Evolutionary conservation across 2,113 vertebrate genomes (phyloP).

Genomic region (Calyptommatus sinebrachiatus): DNA sequence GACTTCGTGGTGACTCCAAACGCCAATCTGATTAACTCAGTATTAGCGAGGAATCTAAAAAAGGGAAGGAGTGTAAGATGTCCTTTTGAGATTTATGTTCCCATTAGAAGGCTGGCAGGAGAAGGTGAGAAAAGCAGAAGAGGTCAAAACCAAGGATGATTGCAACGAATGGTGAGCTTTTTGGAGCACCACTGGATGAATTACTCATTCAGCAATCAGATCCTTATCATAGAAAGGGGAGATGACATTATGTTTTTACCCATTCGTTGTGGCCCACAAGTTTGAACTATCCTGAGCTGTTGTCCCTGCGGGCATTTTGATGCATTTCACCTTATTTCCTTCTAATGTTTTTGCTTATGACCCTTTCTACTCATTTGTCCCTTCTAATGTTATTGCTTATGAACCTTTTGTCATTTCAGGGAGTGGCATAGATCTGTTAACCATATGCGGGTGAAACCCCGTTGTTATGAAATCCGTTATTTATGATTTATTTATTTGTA

Average conservation of each 20-base stretch:
- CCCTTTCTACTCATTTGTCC: too few species aligned
- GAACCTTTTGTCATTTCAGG: too few species aligned
- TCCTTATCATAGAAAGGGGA: neutral
- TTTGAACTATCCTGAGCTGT: neutral
- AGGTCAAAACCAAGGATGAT: conserved; percentile 71
- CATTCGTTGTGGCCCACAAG: neutral
- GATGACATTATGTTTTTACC: neutral
- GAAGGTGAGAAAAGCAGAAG: conserved; percentile 77
- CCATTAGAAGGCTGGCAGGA: conserved; percentile 75
- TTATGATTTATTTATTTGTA: too few species aligned
- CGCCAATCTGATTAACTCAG: conserved; percentile 79
- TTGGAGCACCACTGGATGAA: conserved; percentile 38
- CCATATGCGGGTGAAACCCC: too few species aligned
- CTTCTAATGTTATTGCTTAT: neutral
- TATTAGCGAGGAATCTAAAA: conserved; percentile 54
- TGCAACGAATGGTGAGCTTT: conserved; percentile 58
- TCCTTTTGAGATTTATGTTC: conserved; percentile 79
- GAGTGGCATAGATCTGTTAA: too few species aligned
- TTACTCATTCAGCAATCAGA: neutral
- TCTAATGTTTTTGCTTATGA: neutral
- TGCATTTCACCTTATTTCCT: neutral
- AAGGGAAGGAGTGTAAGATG: conserved; percentile 74
- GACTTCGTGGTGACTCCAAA: conserved; percentile 79
- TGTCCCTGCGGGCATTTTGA: neutral
- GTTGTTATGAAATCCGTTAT: too few species aligned